Evolutionary conservation across 2,113 vertebrate genomes (phyloP).

Genomic region (Pluvianellus socialis): DNA sequence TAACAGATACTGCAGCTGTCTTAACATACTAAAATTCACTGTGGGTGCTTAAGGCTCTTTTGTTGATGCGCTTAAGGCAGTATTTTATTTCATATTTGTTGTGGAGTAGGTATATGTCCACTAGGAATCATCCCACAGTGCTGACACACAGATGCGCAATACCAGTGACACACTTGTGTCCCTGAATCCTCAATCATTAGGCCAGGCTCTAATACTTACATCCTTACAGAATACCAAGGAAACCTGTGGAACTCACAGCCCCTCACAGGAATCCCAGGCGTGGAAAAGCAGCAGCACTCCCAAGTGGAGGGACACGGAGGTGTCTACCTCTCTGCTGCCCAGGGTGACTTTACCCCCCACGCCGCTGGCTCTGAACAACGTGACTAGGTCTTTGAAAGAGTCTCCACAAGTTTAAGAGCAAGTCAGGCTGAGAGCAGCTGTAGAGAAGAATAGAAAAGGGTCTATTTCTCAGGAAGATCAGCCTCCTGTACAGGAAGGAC

Average conservation of each 20-base stretch:
- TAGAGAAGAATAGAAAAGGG: neutral
- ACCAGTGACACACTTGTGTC: neutral
- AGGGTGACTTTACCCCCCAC: neutral
- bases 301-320: accelerated
- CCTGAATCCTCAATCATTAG: neutral
- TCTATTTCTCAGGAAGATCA: slow-evolving; percentile 45
- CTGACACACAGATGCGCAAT: neutral
- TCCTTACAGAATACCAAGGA: neutral
- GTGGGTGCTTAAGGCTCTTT: neutral
- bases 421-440: neutral
- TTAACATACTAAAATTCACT: neutral
- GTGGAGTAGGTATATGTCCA: neutral
- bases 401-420: neutral
- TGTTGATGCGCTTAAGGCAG: neutral
- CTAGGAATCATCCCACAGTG: neutral
- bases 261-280: accelerated
- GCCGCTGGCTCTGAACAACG: neutral
- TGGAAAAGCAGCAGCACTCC: neutral
- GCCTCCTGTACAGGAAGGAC: slow-evolving; percentile 46
- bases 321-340: neutral
- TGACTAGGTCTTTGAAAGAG: neutral
- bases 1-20: neutral
- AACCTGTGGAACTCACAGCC: neutral
- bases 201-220: neutral
- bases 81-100: neutral